Evolutionary conservation across 2,888 invertebrate species (phyloP), one percentile per base, ranked within the genome.

Genomic region (Trissolcus brochymenae): DNA sequence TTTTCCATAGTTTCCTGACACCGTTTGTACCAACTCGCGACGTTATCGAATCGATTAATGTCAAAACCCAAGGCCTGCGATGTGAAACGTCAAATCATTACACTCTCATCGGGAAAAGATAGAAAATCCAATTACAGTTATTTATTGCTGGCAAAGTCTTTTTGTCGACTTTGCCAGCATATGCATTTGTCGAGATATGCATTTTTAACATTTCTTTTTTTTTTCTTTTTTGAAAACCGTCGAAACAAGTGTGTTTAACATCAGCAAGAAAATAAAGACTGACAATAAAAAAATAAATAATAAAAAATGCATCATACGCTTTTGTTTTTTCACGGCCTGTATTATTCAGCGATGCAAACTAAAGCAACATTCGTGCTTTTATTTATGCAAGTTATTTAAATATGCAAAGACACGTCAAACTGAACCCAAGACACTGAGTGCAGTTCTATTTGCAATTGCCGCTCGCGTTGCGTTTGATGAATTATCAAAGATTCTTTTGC

Each of bases 21-120:
- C 76, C 92, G 91, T 60, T 92, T 91, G 79, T 92, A 92, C 95
- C 95, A 95, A 16, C 91, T 90, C 2, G 87, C 86, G 3, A 94
- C 86, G 77, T 93, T 92, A 46, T 91, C 91, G 82, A 92, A 91
- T 55, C 90, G 89, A 19, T 90, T 90, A 76, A 92, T 90, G 84
- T 93, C 92, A 80, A 91, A 91, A 4, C 87, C 90, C 13, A 91
- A 90, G 9, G 90, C 91, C 92, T 92, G 88, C 17, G 79, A 76
- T n/a, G 19, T 64, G 68, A 54, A 66, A 61, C 40, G 46, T 14
- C 50, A 49, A 75, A 64, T 71, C 57, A 65, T 66, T 65, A 43
- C 49, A 67, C 35, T 35, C 9, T 9, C 35, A 9, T 35, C 35
- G 6, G 9, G 35, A 35, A 35, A 21, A 19, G 35, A 35, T 35